phyloP scores from a whole-genome alignment of 1,140 invertebrate species.

The Sinella curviseta region DNA sequence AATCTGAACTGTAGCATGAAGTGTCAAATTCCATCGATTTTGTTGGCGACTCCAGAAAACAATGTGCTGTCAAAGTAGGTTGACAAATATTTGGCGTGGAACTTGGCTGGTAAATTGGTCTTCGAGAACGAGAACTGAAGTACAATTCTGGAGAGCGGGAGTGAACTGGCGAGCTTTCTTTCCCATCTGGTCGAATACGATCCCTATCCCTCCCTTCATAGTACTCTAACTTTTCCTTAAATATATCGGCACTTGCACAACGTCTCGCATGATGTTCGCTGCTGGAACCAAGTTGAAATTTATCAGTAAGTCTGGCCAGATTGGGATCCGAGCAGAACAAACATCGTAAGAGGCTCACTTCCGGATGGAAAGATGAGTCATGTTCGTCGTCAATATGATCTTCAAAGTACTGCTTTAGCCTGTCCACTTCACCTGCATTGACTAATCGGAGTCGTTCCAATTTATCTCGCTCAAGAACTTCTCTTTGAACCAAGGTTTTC shows the following conservation, averaged over 20 bases:
- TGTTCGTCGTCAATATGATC: neutral
- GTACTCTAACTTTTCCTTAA: constrained; percentile 69
- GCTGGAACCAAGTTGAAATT: neutral
- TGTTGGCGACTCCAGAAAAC: constrained; percentile 40
- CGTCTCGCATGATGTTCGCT: constrained; percentile 53
- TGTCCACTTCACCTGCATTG: constrained; percentile 45
- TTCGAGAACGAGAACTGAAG: constrained; percentile 42
- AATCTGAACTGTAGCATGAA: constrained; percentile 43
- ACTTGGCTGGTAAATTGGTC: constrained; percentile 49
- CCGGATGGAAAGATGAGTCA: constrained; percentile 25
- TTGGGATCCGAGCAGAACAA: constrained; percentile 47
- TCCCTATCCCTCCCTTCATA: constrained; percentile 59
- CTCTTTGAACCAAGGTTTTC: constrained; percentile 34
- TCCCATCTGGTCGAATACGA: constrained; percentile 52
- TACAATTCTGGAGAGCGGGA: constrained; percentile 33
- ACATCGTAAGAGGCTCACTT: constrained; percentile 43
- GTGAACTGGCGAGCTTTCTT: constrained; percentile 39
- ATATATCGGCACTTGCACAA: constrained; percentile 67
- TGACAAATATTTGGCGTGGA: constrained; percentile 48
- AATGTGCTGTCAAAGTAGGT: constrained; percentile 48
- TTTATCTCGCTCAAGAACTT: constrained; percentile 44
- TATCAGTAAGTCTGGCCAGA: constrained; percentile 42
- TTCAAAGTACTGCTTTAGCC: constrained; percentile 46
- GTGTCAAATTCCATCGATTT: constrained; percentile 42
- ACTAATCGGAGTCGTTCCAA: constrained; percentile 36